Evolutionary conservation across 2,113 vertebrate species (phyloP), one percentile per base, ranked within the genome.

Genomic region (Xiphophorus hellerii): DNA sequence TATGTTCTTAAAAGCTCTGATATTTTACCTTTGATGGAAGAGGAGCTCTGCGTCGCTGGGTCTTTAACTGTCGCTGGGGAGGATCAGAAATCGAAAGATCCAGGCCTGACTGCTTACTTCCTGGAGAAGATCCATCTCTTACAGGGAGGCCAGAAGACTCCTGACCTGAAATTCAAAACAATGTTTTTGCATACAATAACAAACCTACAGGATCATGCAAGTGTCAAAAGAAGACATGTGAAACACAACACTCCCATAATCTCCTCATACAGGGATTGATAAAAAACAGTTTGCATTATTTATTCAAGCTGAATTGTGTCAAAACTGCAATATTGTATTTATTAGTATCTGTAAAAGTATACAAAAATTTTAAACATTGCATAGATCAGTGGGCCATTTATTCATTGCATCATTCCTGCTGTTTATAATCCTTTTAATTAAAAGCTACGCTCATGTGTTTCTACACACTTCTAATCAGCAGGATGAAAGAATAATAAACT

Each of bases 21-120:
- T 58, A n/a, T 10, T 58, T 64, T 82, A 98, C 98, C 95, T 98
- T 99, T 27, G 98, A 97, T 29, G 95, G 88, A 64, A 94, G 95
- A 61, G 96, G 93, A 62, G 95, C 92, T 87, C 95, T 96, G 74
- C 97, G 95, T 90, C 95, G 97, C 30, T 95, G 93, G 54, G 95
- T 93, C 89, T 97, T 98, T 69, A 96, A 90, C 77, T 97, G 97
- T 78, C 97, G 96, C 73, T 96, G 96, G 3, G 94, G 95, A 92
- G 88, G 94, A 85, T 95, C 90, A 83, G 60, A 33, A 85, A 91
- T 71, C 79, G 93, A 92, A 77, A 92, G 93, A 31, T 95, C 74
- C 84, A 95, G 88, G 11, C 94, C 68, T 42, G 95, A 61, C 35
- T 95, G 92, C 93, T 98, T 98, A 77, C 92, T 69, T 69, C 94